Evolutionary conservation across 2,797 vertebrate species (phyloP).

Genomic region (Pantherophis alleghaniensis): DNA sequence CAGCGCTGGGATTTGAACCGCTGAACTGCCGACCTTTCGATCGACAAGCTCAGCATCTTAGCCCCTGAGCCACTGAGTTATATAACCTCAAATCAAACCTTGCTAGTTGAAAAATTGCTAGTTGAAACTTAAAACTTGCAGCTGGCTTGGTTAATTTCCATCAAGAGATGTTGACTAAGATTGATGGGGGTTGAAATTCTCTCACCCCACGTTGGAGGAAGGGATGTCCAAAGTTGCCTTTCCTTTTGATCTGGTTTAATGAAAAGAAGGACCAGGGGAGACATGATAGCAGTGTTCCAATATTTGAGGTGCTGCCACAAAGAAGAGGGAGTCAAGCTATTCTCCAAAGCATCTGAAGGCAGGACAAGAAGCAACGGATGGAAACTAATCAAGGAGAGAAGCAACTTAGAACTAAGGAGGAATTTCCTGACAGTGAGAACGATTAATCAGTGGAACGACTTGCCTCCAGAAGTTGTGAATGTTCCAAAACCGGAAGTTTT

Average conservation of each 20-base stretch:
- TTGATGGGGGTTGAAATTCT: neutral
- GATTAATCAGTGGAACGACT: neutral
- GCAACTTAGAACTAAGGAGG: neutral
- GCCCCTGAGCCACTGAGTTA: no score
- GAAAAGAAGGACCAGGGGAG: neutral
- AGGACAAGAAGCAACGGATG: neutral
- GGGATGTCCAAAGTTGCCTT: neutral
- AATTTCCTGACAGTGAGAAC: accelerated
- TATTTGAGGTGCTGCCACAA: neutral
- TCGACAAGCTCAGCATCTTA: no score
- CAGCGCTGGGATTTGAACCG: no score
- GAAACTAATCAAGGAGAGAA: neutral
- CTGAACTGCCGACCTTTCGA: no score
- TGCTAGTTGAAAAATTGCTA: neutral
- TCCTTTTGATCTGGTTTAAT: neutral
- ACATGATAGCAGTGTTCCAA: neutral
- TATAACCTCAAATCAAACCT: neutral
- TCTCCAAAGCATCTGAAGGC: neutral
- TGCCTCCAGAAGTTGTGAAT: no score
- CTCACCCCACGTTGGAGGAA: neutral
- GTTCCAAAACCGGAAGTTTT: no score
- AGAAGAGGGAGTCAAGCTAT: neutral
- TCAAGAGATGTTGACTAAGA: neutral
- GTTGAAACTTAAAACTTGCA: neutral
- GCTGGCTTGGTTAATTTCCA: neutral